Evolutionary conservation across 2,113 vertebrate genomes (phyloP), one percentile per base, ranked within the genome.

Genomic region (Motacilla tschutschensis): DNA sequence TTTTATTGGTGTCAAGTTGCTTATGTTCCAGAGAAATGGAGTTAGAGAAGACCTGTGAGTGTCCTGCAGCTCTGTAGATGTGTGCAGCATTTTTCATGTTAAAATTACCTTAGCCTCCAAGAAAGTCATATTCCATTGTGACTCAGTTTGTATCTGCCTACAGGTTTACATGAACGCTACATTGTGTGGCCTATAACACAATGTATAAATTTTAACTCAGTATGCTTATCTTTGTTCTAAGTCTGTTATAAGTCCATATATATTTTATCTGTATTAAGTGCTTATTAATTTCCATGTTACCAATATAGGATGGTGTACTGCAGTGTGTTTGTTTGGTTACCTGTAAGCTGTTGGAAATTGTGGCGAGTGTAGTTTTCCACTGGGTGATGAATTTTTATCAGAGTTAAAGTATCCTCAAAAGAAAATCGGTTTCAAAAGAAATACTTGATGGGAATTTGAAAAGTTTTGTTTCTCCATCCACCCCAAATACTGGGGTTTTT

Each of bases 351-450:
- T 14, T 90, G 54, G 48, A 67, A 79, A 72, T 58, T 4, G 6
- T 25, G 9, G 9, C 0, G 0, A 50, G 21, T 35, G n/a, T n/a
- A n/a, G 10, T 62, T 60, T 85, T 58, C 46, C 81, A 35, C 16
- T 16, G 58, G 18, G 12, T 17, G 22, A 6, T 31, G 5, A 28
- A n/a, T 78, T 83, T 83, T 74, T 88, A 9, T 75, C 14, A 5
- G 29, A 26, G 15, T 29, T 63, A 2, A 74, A 64, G 31, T 57
- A 29, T 59, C 54, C 53, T 71, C 4, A 12, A 53, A 76, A 62
- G 17, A 72, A 86, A 76, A 65, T 22, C 2, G 1, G 41, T 78
- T 86, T 64, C 4, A 80, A 58, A 80, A 55, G 3, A 73, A 76
- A 7, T 73, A 31, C 6, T 62, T 70, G 17, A 20, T 7, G 18